These are phyloP conservation scores for Ctenosaura bakeri DNA, from an alignment of 2,797 vertebrate genomes.

Conservation along the genomic window DNA sequence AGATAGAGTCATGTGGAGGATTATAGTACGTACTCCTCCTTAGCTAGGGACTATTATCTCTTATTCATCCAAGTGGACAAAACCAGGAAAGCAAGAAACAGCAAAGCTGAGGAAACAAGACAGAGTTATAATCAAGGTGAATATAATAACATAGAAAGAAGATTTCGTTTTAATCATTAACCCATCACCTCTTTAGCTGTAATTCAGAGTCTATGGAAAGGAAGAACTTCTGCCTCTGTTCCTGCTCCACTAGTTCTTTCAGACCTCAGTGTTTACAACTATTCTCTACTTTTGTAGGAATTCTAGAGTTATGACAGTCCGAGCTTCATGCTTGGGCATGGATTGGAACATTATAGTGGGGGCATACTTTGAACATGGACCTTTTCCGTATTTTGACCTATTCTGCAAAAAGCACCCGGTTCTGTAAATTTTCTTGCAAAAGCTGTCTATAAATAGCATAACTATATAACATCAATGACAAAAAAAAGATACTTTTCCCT, in stretches of 20 bases:
- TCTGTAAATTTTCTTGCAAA: neutral
- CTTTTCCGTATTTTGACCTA: neutral
- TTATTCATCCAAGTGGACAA: neutral
- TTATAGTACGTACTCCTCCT: neutral
- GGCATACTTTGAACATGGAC: neutral
- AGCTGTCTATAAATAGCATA: neutral
- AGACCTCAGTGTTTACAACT: neutral
- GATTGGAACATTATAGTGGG: neutral
- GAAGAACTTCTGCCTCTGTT: neutral
- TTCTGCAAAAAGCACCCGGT: neutral
- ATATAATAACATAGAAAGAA: neutral
- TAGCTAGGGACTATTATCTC: neutral
- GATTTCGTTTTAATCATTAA: neutral
- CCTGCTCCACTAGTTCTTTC: neutral
- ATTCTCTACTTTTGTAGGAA: neutral
- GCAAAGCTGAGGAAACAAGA: neutral
- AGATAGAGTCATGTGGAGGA: neutral
- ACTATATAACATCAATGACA: neutral
- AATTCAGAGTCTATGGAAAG: neutral
- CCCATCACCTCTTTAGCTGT: neutral
- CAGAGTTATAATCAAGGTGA: neutral
- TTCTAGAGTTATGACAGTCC: neutral
- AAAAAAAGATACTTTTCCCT: neutral
- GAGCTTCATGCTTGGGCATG: neutral
- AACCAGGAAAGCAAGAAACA: neutral